phyloP scores from a whole-genome alignment of 2,113 vertebrate genomes.

The Pyrgilauda ruficollis region DNA sequence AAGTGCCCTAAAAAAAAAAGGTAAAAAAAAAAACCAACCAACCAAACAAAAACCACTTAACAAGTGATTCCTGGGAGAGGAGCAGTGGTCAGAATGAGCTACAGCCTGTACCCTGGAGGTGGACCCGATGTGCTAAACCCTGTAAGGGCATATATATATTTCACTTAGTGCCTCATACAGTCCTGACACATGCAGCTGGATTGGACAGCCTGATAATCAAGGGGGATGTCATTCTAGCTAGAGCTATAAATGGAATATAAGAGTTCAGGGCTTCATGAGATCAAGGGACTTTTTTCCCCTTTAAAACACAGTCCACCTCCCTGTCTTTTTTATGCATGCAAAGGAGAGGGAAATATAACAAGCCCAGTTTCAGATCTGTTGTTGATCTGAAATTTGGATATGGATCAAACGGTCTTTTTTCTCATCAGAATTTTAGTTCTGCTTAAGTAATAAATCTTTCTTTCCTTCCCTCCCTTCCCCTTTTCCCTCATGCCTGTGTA shows the following conservation, averaged over 20 bases:
- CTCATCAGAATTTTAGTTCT: constrained; percentile 67
- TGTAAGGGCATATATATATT: constrained; percentile 84
- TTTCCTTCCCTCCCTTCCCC: constrained; percentile 8
- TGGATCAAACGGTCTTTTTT: constrained; percentile 45
- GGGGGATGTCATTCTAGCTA: constrained; percentile 79
- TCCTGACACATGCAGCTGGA: constrained; percentile 79
- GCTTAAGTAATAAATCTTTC: constrained; percentile 69
- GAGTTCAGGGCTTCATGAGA: constrained; percentile 72
- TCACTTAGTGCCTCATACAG: constrained; percentile 79
- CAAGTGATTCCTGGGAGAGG: constrained; percentile 65
- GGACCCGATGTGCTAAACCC: constrained; percentile 68
- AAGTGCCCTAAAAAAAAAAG: background rate
- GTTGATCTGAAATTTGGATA: background rate
- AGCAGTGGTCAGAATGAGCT: constrained; percentile 68
- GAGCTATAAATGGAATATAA: constrained; percentile 84
- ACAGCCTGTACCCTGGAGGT: constrained; percentile 75
- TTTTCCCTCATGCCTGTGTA: background rate
- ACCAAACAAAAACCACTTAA: background rate
- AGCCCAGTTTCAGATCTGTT: constrained; percentile 22
- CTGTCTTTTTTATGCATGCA: background rate
- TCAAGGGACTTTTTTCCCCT: constrained; percentile 43
- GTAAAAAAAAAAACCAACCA: background rate
- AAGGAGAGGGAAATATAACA: constrained; percentile 33
- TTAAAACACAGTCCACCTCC: background rate
- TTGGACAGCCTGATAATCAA: constrained; percentile 80